These are phyloP conservation scores for Dreissena polymorpha DNA, from an alignment of 1,140 invertebrate species.

Conservation along the genomic window DNA sequence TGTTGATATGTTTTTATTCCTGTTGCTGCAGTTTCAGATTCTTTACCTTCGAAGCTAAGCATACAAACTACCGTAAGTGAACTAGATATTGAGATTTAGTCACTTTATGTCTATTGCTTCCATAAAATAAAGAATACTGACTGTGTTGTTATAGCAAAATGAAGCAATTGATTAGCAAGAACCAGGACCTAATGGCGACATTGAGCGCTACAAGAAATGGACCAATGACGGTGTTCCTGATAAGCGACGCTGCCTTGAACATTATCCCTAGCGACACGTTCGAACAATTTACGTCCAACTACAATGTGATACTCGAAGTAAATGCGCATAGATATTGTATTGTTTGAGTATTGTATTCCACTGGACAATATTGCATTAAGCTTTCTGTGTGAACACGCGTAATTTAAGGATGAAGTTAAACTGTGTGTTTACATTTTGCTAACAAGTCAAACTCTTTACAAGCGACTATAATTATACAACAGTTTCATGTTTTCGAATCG, in stretches of 20 bases:
- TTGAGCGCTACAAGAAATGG: slow-evolving; percentile 27
- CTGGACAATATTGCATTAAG: neutral
- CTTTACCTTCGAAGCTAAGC: too few species aligned
- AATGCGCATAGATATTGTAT: neutral
- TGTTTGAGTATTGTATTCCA: neutral
- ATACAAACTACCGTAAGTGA: neutral
- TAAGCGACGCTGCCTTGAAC: slow-evolving; percentile 52
- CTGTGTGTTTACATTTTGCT: too few species aligned
- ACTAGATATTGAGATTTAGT: neutral
- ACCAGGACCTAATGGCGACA: slow-evolving; percentile 46
- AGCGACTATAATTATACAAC: too few species aligned
- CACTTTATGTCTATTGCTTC: too few species aligned
- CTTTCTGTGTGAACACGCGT: too few species aligned
- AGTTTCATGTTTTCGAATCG: too few species aligned
- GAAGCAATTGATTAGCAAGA: slow-evolving; percentile 13
- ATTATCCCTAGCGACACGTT: slow-evolving; percentile 41
- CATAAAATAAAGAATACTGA: too few species aligned
- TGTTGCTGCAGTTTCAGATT: too few species aligned
- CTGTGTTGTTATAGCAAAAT: slow-evolving; percentile 38
- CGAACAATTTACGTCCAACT: neutral
- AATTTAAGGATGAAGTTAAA: too few species aligned
- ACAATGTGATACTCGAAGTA: slow-evolving; percentile 26
- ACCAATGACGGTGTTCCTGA: slow-evolving; percentile 64
- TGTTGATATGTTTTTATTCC: too few species aligned
- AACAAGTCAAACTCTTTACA: too few species aligned